Conservation (phyloP, 2,797 vertebrate species). For the Clarias pachynema region DNA sequence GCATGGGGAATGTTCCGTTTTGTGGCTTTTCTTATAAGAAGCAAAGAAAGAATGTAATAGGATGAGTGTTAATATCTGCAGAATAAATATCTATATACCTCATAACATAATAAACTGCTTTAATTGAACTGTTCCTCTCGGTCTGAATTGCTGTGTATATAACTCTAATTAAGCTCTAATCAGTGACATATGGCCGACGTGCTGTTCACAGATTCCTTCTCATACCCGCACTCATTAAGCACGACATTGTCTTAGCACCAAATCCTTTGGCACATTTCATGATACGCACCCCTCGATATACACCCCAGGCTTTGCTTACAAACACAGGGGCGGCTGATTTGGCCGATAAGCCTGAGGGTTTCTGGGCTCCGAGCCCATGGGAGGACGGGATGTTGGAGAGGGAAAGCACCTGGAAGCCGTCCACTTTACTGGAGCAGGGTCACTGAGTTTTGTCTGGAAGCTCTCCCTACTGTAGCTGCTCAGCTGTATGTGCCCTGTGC, state of each 20-base stretch:
- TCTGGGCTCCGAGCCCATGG: constrained; percentile 54
- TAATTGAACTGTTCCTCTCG: constrained; percentile 8
- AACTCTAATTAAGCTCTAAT: constrained; percentile 38
- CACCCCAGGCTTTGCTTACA: constrained; percentile 63
- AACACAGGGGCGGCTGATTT: constrained; percentile 60
- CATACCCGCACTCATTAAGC: constrained; percentile 32
- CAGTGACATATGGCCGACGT: not conserved
- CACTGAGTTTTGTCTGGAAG: constrained; percentile 81
- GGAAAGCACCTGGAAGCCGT: constrained; percentile 81
- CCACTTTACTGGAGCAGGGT: constrained; percentile 76
- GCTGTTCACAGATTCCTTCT: constrained; percentile 20
- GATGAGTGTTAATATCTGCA: not conserved
- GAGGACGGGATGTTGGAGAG: constrained; percentile 60
- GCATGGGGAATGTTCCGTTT: not conserved
- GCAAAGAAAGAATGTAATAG: not conserved
- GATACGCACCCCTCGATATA: constrained; percentile 34
- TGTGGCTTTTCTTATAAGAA: not conserved
- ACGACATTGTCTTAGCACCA: constrained; percentile 10
- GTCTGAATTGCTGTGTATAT: not conserved
- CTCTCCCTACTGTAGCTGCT: constrained; percentile 75
- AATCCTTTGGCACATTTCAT: constrained; percentile 34
- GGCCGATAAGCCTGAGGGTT: constrained; percentile 56
- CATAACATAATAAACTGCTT: not conserved
- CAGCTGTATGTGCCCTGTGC: constrained; percentile 63
- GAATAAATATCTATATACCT: not conserved